Percentiles rank a stretch among this genome's conserved stretches.
Evolutionary conservation across 2,113 vertebrate species (phyloP).

Genomic region (Ciconia boyciana): DNA sequence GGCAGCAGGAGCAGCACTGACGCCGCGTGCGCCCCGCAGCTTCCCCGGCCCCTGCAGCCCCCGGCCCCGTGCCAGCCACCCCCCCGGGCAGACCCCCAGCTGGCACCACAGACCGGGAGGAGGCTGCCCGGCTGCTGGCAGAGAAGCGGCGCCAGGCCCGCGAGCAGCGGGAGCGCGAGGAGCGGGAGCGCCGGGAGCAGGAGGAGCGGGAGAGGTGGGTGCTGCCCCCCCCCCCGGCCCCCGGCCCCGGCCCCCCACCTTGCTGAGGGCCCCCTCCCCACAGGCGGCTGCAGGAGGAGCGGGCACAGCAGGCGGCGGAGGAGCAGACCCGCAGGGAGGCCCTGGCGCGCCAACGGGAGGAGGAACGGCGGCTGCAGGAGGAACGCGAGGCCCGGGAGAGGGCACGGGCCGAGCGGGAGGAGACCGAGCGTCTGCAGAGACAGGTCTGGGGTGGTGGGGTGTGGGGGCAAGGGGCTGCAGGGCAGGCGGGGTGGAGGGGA

Average conservation of each 20-base stretch:
- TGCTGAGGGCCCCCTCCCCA: neutral
- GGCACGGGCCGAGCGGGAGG: constrained; percentile 83
- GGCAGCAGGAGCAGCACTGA: neutral
- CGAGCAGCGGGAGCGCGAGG: constrained; percentile 90
- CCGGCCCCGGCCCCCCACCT: accelerated
- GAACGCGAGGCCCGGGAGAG: constrained; percentile 74
- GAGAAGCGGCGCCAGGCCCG: constrained; percentile 91
- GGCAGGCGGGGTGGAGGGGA: neutral
- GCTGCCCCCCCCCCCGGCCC: neutral
- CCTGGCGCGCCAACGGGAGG: constrained; percentile 72
- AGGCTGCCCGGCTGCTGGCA: constrained; percentile 86
- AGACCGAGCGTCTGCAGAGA: constrained; percentile 88
- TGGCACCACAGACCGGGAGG: constrained; percentile 88
- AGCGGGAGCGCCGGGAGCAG: constrained; percentile 85
- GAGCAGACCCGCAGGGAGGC: constrained; percentile 79
- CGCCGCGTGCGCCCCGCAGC: neutral
- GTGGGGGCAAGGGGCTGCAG: neutral
- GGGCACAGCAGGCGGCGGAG: constrained; percentile 77
- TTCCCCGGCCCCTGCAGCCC: neutral
- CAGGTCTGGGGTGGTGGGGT: constrained; percentile 70
- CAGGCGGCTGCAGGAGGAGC: constrained; percentile 83
- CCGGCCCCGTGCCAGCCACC: constrained; percentile 24
- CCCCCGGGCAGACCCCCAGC: constrained; percentile 81
- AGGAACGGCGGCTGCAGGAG: constrained; percentile 71
- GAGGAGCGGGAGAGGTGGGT: constrained; percentile 87